Evolutionary conservation across 2,113 vertebrate species (phyloP).

Genomic region (Haliaeetus leucogaster): DNA sequence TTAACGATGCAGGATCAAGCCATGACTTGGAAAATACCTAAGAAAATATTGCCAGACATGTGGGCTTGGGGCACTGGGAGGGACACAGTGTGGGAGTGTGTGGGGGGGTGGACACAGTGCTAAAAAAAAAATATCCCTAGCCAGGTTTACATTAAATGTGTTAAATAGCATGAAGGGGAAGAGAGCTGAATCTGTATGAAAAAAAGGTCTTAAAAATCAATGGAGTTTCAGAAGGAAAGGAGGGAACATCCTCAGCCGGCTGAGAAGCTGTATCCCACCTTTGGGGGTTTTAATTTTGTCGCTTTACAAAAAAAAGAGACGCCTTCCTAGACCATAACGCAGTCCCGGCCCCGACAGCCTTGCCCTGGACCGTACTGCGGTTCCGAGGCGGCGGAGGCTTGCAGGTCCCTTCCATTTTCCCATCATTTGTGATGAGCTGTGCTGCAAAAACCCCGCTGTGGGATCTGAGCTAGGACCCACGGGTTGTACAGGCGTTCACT

Average conservation of each 20-base stretch:
- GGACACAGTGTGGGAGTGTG: neutral
- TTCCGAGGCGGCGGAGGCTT: accelerated
- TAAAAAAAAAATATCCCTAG: neutral
- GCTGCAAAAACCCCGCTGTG: accelerated
- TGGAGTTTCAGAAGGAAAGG: neutral
- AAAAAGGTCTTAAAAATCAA: neutral
- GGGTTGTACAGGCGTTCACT: accelerated
- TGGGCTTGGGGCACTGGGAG: neutral
- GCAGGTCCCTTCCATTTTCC: neutral
- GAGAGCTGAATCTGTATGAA: neutral
- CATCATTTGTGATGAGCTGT: accelerated
- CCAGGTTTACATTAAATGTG: neutral
- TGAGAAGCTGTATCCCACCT: neutral
- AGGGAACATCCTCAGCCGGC: neutral
- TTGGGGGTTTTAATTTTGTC: neutral
- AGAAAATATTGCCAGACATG: neutral
- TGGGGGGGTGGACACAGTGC: too few relatives aligned
- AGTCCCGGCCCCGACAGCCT: neutral
- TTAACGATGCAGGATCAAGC: neutral
- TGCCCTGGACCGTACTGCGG: neutral
- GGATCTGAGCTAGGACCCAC: neutral
- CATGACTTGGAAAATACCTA: conserved; percentile 3
- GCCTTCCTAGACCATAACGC: accelerated
- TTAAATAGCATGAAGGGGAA: neutral
- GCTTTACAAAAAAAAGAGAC: neutral